Evolutionary conservation across 2,113 vertebrate species (phyloP), one percentile per base, ranked within the genome.

Genomic region (Microtus montanus): DNA sequence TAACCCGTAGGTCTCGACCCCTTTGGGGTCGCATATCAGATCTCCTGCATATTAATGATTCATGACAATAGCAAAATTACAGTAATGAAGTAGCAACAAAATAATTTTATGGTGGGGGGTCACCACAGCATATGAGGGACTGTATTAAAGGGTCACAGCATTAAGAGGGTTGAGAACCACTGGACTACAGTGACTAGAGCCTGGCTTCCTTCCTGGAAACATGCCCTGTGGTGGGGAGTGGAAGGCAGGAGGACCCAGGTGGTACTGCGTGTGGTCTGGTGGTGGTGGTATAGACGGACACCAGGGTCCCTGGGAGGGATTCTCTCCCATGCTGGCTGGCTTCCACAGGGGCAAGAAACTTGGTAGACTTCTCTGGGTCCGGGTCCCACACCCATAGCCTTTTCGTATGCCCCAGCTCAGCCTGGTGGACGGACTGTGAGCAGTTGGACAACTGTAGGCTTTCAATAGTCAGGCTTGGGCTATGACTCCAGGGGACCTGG

Each of bases 381-480:
- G 19, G 74, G 49, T 66, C 63, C 17, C 17, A 58, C 54, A 58
- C 38, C 9, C 9, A 41, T 26, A 24, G 35, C 68, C 73, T 63
- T 41, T n/a, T 28, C 22, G 13, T 49, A 26, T 0, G 77, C 1
- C 80, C 30, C 24, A 61, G 58, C 49, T 63, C 58, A 85, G 79
- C 70, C 44, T 78, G 63, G 0, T 15, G 8, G 70, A 95, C 30
- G 22, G 22, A 44, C 74, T 44, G 2, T 63, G 90, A 84, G 26
- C 38, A n/a, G 41, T 10, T 17, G 7, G 17, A 17, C 77, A 49
- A 2, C 0, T 4, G 0, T 0, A 44, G 58, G 73, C 73, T 33
- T 2, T 52, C 2, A 0, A 38, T 7, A 28, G 20, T 35, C 9
- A 38, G 38, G 7, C 24, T 14, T 19, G 47, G n/a, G 20, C 47